These are phyloP conservation scores for Antitype chi DNA, from an alignment of 2,888 invertebrate genomes.

Conservation along the genomic window DNA sequence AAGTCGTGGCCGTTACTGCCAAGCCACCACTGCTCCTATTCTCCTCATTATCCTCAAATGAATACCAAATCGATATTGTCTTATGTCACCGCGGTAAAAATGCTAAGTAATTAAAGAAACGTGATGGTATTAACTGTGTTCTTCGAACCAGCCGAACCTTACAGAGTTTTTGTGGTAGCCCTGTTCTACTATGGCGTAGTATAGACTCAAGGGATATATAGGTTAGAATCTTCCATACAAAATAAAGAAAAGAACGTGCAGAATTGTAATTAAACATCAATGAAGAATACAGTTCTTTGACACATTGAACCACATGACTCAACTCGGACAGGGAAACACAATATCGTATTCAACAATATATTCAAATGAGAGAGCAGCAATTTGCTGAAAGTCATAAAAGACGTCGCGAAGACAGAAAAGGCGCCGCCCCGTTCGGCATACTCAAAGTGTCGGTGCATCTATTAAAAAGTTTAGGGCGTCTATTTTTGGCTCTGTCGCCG, in stretches of 20 bases:
- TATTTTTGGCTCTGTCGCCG: slow-evolving; percentile 85
- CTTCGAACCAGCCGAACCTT: background rate
- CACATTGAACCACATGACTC: slow-evolving; percentile 57
- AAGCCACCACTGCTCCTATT: no score
- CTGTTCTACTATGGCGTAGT: background rate
- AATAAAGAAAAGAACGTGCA: background rate
- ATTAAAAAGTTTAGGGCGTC: slow-evolving; percentile 87
- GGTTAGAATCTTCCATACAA: background rate
- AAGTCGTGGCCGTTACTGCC: no score
- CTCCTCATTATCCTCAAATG: background rate
- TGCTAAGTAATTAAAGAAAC: background rate
- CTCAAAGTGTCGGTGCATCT: slow-evolving; percentile 76
- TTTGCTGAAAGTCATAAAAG: slow-evolving; percentile 87
- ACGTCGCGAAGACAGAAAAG: slow-evolving; percentile 81
- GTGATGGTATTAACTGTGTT: background rate
- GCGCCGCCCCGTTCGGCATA: slow-evolving; percentile 78
- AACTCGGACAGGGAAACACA: slow-evolving; percentile 52
- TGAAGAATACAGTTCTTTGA: slow-evolving; percentile 44
- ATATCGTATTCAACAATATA: slow-evolving; percentile 71
- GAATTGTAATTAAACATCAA: slow-evolving; percentile 43
- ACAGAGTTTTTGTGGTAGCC: background rate
- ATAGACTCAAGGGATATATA: background rate
- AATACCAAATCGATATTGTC: background rate
- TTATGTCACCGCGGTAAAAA: background rate
- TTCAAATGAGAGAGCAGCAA: slow-evolving; percentile 84